Percentiles rank a stretch among this genome's conserved stretches.
phyloP scores from a whole-genome alignment of 1,140 invertebrate genomes.

The Drosophila subobscura region DNA sequence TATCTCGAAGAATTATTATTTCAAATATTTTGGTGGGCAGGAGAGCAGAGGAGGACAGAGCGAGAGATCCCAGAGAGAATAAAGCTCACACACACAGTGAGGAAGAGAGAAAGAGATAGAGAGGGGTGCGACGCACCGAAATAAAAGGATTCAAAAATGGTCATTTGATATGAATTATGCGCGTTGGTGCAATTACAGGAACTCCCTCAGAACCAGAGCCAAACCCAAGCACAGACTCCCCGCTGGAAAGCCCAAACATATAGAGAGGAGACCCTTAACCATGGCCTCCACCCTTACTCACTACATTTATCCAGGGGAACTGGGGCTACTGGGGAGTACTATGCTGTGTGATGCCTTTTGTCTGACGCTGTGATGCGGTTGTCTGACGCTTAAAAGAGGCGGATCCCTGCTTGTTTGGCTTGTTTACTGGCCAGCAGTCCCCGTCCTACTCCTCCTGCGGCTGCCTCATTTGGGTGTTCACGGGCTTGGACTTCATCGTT shows the following conservation, averaged over 20 bases:
- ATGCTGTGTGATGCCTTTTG: conserved; percentile 66
- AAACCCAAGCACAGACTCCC: not conserved
- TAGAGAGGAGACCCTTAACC: too few species aligned
- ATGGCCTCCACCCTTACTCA: not conserved
- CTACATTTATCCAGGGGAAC: conserved; percentile 21
- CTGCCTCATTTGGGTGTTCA: conserved; percentile 17
- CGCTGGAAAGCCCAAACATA: not conserved
- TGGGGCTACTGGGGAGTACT: too few species aligned
- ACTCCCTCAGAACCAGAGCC: conserved; percentile 18
- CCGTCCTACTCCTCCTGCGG: not conserved
- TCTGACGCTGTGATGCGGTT: conserved; percentile 73
- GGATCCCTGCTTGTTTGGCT: conserved; percentile 30
- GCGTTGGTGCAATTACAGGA: conserved; percentile 81
- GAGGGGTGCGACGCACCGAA: conserved; percentile 62
- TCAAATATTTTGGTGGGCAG: conserved; percentile 78
- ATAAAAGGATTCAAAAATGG: conserved; percentile 84
- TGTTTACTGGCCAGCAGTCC: conserved; percentile 48
- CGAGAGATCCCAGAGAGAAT: not conserved
- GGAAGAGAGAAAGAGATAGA: conserved; percentile 3
- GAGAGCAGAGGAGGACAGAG: conserved; percentile 16
- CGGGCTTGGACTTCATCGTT: conserved; percentile 77
- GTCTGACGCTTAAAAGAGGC: conserved; percentile 60
- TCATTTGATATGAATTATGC: conserved; percentile 84
- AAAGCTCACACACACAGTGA: not conserved
- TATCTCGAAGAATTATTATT: conserved; percentile 84